Evolutionary conservation across 1,140 invertebrate species (phyloP), one percentile per base, ranked within the genome.

Genomic region (Neocloeon triangulifer): DNA sequence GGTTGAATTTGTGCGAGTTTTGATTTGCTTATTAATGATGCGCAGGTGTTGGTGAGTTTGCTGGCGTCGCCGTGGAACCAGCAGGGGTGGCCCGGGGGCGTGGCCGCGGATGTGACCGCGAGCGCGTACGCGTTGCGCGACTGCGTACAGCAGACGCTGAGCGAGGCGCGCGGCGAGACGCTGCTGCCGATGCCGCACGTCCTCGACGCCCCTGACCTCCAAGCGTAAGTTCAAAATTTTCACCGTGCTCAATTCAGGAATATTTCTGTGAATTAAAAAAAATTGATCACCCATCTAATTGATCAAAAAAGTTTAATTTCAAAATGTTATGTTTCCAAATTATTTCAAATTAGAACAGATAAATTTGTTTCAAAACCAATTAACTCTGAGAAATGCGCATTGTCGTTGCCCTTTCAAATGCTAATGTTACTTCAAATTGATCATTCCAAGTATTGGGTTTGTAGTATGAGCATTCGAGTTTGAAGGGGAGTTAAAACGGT

Each of bases 101-200:
- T 85, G 0, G 58, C 64, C 9, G 60, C 70, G 25, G 81, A 86
- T 51, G 64, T 85, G 26, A 64, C 65, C 25, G 60, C 63, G 19
- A 77, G 84, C 44, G 61, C 79, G 4, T 67, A 75, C 40, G 61
- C 69, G 22, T 58, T 86, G 19, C 68, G 72, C 43, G 76, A 69
- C 44, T 58, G 68, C 35, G 65, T 85, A 29, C 71, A 72, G 49
- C 69, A 81, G 46, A 54, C 72, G 1, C 57, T 56, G 36, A 69
- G 69, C 29, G 65, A 71, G 44, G 58, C 70, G 19, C 59, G 56
- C 22, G 69, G 69, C 0, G 61, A 69, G 43, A 71, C 66, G 1
- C 51, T 68, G 30, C 50, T 89, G 13, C 73, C 81, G 3, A 68
- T 86, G 56, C 81, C 81, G 4, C 64, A 73, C 39, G 76, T 71